phyloP scores from a whole-genome alignment of 2,797 vertebrate genomes.

The Enteromius anoplus region DNA sequence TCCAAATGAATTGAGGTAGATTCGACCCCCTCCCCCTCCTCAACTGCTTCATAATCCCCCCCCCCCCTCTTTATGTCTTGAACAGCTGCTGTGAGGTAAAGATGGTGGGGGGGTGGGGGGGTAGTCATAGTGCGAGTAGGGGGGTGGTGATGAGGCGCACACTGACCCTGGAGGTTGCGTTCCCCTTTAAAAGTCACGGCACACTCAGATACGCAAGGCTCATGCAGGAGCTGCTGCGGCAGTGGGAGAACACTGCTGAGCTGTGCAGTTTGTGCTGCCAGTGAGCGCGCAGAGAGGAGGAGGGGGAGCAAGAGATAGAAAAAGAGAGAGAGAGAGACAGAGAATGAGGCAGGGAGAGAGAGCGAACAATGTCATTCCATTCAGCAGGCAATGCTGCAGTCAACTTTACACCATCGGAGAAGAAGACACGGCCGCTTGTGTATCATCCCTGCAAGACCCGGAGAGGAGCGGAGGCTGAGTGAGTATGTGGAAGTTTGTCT shows the following conservation, averaged over 20 bases:
- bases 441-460: conserved; percentile 54
- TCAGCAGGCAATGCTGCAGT: conserved; percentile 87
- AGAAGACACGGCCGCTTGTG: conserved; percentile 68
- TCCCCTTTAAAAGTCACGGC: conserved; percentile 90
- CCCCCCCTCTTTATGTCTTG: conserved; percentile 62
- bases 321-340: conserved; percentile 62
- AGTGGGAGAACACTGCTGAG: conserved; percentile 87
- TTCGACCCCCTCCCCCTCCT: neutral
- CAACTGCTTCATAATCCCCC: neutral
- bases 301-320: conserved; percentile 70
- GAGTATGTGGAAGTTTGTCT: conserved; percentile 76
- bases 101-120: too few species aligned
- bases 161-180: conserved; percentile 82
- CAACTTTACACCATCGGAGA: conserved; percentile 81
- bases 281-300: conserved; percentile 71
- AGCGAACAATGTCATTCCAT: conserved; percentile 89
- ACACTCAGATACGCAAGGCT: conserved; percentile 86
- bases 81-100: conserved; percentile 66
- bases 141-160: conserved; percentile 69
- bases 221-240: conserved; percentile 84
- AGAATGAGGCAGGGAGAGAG: conserved; percentile 46
- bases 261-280: conserved; percentile 87
- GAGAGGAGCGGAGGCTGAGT: conserved; percentile 65
- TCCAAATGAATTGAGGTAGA: conserved; percentile 23
- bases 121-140: conserved; percentile 62